Evolutionary conservation across 1,140 invertebrate species (phyloP), one percentile per base, ranked within the genome.

Genomic region (Apis cerana): DNA sequence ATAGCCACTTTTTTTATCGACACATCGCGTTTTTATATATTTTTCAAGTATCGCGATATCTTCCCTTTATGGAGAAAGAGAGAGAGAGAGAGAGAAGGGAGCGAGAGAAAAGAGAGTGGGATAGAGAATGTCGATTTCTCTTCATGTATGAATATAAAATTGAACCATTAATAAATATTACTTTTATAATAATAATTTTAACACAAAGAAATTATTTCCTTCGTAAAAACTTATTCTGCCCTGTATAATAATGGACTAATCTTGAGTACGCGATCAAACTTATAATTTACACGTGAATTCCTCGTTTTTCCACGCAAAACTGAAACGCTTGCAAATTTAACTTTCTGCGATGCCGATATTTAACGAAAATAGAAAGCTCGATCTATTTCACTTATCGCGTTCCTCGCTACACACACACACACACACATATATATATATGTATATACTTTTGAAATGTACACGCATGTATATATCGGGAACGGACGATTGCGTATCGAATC

Each of bases 161-260:
- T 56, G 43, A 83, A 69, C 17, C 69, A 82, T 89, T 88, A 91
- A 91, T 92, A 92, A 91, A 91, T 88, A 67, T 91, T 91, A 90
- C 84, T 91, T 91, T 89, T 87, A 82, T 90, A 85, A 84, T 7
- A 43, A 43, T 43, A 88, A 90, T 86, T 43, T 62, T 62, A 64
- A 74, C 75, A 43, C 85, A 85, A 90, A 70, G 48, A 43, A 71
- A 77, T 61, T 70, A 64, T 82, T 70, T 85, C 15, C 27, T 85
- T 85, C 82, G 69, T 58, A 85, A 70, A 86, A 88, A 79, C 65
- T 43, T 59, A 72, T 59, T 58, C 43, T 72, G 72, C 27, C 48
- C 10, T 85, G 43, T 27, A 43, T 7, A 43, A 21, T 5, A 27
- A 10, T 27, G 15, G 11, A 67, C 21, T 59, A 58, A 82, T 21